Percentiles rank a stretch among this genome's conserved stretches.
Conservation (phyloP, 2,888 invertebrate genomes). For the Cabera pusaria region DNA sequence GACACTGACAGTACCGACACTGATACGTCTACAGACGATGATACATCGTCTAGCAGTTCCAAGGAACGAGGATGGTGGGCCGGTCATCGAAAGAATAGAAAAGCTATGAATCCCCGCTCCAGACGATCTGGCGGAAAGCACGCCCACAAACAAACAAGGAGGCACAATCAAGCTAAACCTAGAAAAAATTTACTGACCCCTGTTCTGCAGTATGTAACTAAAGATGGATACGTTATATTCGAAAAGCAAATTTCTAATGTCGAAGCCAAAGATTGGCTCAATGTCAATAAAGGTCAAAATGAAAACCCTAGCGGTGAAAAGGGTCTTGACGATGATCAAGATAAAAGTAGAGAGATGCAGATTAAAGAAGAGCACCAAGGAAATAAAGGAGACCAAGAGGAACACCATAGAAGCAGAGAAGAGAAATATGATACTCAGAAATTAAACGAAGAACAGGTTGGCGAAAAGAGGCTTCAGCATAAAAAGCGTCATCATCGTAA, state of each 20-base stretch:
- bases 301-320: slow-evolving; percentile 20
- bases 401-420: slow-evolving; percentile 3
- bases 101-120: slow-evolving; percentile 32
- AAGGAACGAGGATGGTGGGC: slow-evolving; percentile 50
- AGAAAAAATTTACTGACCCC: slow-evolving; percentile 50
- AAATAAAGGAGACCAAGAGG: slow-evolving; percentile 2
- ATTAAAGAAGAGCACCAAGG: slow-evolving; percentile 10
- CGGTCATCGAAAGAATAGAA: slow-evolving; percentile 14
- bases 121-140: slow-evolving; percentile 32
- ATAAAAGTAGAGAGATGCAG: no score
- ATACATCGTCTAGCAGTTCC: slow-evolving; percentile 41
- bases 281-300: slow-evolving; percentile 34
- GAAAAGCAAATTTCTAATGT: slow-evolving; percentile 65
- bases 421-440: no score
- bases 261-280: slow-evolving; percentile 67
- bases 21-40: slow-evolving; percentile 23
- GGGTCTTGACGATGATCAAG: slow-evolving; percentile 26
- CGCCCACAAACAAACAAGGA: slow-evolving; percentile 33
- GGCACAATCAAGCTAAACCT: no score
- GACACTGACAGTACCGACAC: slow-evolving; percentile 19
- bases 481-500: slow-evolving; percentile 25
- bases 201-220: slow-evolving; percentile 69
- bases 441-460: no score
- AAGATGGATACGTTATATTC: slow-evolving; percentile 72
- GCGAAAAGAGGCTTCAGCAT: slow-evolving; percentile 1